phyloP scores from a whole-genome alignment of 2,888 invertebrate genomes.

The Agriotes lineatus region DNA sequence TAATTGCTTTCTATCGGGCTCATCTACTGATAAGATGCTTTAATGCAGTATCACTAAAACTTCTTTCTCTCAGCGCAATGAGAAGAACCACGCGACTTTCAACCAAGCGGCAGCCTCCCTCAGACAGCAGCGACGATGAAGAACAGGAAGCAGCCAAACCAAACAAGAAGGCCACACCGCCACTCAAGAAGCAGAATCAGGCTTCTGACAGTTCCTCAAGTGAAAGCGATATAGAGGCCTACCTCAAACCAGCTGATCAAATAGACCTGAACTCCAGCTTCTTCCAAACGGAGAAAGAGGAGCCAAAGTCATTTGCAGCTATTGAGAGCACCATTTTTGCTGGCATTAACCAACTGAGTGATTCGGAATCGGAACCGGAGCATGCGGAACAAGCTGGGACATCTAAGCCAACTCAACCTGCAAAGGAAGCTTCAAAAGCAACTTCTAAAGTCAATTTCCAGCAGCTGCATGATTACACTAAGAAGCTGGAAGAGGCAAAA shows the following conservation, averaged over 20 bases:
- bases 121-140: constrained; percentile 21
- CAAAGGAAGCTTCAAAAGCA: not conserved
- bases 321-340: constrained; percentile 61
- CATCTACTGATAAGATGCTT: too few species aligned
- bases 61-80: constrained; percentile 12
- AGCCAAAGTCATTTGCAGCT: constrained; percentile 51
- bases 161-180: constrained; percentile 5
- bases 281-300: constrained; percentile 60
- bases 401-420: not conserved
- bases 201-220: constrained; percentile 56
- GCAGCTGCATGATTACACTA: constrained; percentile 72
- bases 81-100: constrained; percentile 26
- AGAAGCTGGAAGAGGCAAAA: constrained; percentile 73
- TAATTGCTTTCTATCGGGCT: too few species aligned
- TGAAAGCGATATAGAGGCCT: constrained; percentile 69
- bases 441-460: constrained; percentile 64
- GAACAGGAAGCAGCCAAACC: too few species aligned
- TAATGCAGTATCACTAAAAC: not conserved
- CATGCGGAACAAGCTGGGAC: constrained; percentile 32
- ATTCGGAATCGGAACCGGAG: constrained; percentile 56
- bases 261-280: constrained; percentile 71
- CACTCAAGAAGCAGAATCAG: not conserved
- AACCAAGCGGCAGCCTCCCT: not conserved
- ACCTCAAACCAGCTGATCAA: constrained; percentile 69
- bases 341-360: constrained; percentile 58